phyloP scores from a whole-genome alignment of 2,888 invertebrate genomes.

The Troides helena region DNA sequence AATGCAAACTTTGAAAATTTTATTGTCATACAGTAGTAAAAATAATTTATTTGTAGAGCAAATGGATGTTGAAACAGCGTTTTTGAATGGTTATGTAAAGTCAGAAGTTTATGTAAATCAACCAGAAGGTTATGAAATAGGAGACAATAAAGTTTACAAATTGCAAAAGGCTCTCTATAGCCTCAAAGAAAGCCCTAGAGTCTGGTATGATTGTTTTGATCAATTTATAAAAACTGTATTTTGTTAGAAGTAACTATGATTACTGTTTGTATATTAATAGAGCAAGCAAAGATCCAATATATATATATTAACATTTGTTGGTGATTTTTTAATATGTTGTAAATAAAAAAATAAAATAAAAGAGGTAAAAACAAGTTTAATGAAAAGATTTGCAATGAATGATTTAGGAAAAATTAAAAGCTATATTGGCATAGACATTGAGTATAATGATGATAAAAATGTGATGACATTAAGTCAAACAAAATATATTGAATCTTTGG shows the following conservation, averaged over 20 bases:
- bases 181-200: neutral
- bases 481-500: no score
- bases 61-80: no score
- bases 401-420: slow-evolving; percentile 40
- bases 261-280: neutral
- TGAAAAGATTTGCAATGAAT: no score
- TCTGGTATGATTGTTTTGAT: slow-evolving; percentile 1
- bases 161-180: neutral
- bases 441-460: no score
- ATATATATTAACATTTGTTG: slow-evolving; percentile 20
- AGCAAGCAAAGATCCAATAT: neutral
- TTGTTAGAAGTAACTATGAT: slow-evolving; percentile 7
- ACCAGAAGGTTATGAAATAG: slow-evolving; percentile 2
- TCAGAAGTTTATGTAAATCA: slow-evolving; percentile 8
- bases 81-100: no score
- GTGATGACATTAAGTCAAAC: no score
- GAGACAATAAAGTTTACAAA: slow-evolving; percentile 32
- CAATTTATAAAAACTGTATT: slow-evolving; percentile 1
- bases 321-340: no score
- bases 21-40: no score
- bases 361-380: no score
- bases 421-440: slow-evolving; percentile 47
- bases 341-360: no score
- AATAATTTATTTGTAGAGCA: no score
- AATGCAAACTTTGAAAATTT: no score